A percentile compares a stretch with the other conserved stretches of the same genome.
Evolutionary conservation across 1,140 invertebrate genomes (phyloP).

Genomic region (Diorhabda sublineata): DNA sequence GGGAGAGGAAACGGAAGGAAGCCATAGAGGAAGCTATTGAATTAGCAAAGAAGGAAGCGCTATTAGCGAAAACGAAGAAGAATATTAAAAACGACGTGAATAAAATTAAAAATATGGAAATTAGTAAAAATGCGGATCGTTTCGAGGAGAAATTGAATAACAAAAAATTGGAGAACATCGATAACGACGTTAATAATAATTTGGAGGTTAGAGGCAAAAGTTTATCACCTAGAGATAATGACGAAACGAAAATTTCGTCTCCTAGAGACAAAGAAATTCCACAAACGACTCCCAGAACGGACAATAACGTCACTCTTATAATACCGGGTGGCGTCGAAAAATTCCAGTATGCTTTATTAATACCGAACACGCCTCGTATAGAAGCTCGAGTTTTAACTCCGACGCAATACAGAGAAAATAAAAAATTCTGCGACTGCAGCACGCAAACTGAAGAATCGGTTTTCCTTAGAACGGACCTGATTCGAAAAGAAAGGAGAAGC

Average conservation of each 20-base stretch:
- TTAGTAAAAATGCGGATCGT: constrained; percentile 6
- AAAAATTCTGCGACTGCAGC: constrained; percentile 56
- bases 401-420: constrained; percentile 52
- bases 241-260: not conserved
- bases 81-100: constrained; percentile 30
- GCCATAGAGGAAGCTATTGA: constrained; percentile 58
- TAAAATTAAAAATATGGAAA: not conserved
- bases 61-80: constrained; percentile 52
- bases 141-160: constrained; percentile 17
- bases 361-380: constrained; percentile 48
- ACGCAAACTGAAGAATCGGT: constrained; percentile 63
- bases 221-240: constrained; percentile 6
- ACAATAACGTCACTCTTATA: constrained; percentile 40
- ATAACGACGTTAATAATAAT: constrained; percentile 34
- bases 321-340: constrained; percentile 48
- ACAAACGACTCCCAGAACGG: constrained; percentile 9
- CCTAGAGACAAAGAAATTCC: constrained; percentile 3
- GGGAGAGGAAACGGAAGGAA: constrained; percentile 56
- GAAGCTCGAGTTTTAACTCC: constrained; percentile 59
- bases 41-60: constrained; percentile 57
- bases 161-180: constrained; percentile 23
- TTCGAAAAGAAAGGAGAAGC: constrained; percentile 52
- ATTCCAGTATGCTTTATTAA: constrained; percentile 55
- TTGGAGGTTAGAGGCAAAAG: constrained; percentile 20
- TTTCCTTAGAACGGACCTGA: constrained; percentile 15